phyloP scores from a whole-genome alignment of 2,113 vertebrate genomes.

The Odontesthes bonariensis region DNA sequence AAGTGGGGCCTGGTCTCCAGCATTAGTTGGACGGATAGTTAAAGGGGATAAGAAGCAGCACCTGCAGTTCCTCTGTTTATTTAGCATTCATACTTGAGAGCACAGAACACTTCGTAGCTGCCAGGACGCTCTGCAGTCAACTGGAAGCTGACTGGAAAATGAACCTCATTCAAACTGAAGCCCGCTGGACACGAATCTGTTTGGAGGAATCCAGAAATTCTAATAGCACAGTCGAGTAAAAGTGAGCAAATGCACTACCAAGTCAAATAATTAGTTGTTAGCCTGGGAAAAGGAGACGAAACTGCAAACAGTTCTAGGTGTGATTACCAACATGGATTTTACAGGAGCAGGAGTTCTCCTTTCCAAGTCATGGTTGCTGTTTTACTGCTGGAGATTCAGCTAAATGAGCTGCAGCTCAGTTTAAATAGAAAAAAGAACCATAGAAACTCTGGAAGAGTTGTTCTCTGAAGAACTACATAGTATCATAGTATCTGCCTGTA shows the following conservation, averaged over 20 bases:
- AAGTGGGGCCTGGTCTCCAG: conserved; percentile 6
- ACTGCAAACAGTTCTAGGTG: conserved; percentile 24
- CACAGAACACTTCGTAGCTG: not conserved
- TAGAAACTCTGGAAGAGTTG: not conserved
- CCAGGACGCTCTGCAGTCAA: conserved; percentile 12
- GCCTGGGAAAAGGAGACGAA: not conserved
- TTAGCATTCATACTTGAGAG: conserved; percentile 27
- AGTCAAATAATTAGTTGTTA: not conserved
- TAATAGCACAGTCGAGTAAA: not conserved
- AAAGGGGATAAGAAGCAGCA: conserved; percentile 26
- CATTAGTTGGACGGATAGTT: conserved; percentile 34
- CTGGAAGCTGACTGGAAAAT: conserved; percentile 6
- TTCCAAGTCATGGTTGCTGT: conserved; percentile 3
- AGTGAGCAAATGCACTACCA: not conserved
- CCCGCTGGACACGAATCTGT: not conserved
- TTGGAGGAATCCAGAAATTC: not conserved
- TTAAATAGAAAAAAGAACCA: not conserved
- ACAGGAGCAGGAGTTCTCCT: conserved; percentile 43
- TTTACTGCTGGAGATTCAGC: conserved; percentile 28
- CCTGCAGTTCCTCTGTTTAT: conserved; percentile 54
- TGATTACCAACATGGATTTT: conserved; percentile 20
- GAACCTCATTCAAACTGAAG: conserved; percentile 9
- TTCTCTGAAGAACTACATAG: too few species aligned
- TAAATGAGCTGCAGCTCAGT: not conserved
- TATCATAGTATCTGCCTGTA: too few species aligned